These are phyloP conservation scores for Hydraecia micacea DNA, from an alignment of 2,888 invertebrate species.

Conservation along the genomic window DNA sequence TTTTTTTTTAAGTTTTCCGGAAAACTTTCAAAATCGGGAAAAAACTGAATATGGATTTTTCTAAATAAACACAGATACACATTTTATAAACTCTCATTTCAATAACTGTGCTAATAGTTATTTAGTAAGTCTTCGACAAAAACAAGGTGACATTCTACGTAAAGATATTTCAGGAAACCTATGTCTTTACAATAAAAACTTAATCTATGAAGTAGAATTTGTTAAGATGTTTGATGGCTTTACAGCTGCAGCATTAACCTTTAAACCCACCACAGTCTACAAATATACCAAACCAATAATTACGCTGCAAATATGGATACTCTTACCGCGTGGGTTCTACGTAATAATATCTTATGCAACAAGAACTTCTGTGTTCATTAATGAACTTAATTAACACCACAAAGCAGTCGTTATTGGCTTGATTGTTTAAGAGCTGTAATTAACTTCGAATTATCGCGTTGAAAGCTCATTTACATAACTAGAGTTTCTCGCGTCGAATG, in stretches of 20 bases:
- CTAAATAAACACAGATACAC: no score
- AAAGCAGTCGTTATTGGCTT: conserved; percentile 11
- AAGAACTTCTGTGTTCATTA: conserved; percentile 17
- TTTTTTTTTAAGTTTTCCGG: no score
- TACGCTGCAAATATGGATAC: background rate
- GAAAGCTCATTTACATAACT: background rate
- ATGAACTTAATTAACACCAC: conserved; percentile 21
- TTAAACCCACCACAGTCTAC: no score
- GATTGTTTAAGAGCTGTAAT: conserved; percentile 16
- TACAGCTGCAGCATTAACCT: no score
- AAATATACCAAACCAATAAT: background rate
- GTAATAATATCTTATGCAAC: conserved; percentile 3
- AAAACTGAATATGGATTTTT: background rate
- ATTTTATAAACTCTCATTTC: background rate
- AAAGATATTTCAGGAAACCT: conserved; percentile 16
- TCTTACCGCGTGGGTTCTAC: background rate
- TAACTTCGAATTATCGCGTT: background rate
- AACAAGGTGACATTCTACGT: no score
- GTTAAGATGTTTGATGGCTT: no score
- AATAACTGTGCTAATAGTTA: background rate
- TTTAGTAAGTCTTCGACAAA: background rate
- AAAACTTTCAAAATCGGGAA: no score
- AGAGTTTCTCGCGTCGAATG: background rate
- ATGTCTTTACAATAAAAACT: no score
- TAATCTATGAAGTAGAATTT: no score